Percentiles rank a stretch among this genome's conserved stretches.
These are phyloP conservation scores for Platypus cylindrus DNA, from an alignment of 2,888 invertebrate genomes.

Conservation along the genomic window DNA sequence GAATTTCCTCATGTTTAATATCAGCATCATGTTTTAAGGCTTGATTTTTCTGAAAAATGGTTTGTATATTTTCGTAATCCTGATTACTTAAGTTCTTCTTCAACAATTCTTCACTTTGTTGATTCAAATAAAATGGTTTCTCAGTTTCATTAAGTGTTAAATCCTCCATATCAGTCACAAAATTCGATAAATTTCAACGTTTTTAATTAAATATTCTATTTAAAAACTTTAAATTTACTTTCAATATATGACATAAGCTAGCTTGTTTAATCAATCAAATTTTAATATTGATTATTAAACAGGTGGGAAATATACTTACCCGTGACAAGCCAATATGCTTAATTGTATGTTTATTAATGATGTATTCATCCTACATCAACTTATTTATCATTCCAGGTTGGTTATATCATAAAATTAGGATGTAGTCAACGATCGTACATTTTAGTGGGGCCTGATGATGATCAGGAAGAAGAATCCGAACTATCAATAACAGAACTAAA, in stretches of 20 bases:
- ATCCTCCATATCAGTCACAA: too few relatives aligned
- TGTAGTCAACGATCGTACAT: constrained; percentile 74
- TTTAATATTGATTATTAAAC: too few relatives aligned
- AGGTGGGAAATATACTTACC: too few relatives aligned
- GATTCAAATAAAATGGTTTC: constrained; percentile 7
- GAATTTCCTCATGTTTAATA: constrained; percentile 23
- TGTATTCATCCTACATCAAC: not conserved
- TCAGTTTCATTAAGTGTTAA: too few relatives aligned
- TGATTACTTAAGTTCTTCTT: constrained; percentile 12
- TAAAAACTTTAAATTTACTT: too few relatives aligned
- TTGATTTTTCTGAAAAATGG: constrained; percentile 26
- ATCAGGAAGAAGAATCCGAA: constrained; percentile 76
- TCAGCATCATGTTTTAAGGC: constrained; percentile 25
- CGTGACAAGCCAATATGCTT: too few relatives aligned
- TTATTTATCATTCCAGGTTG: constrained; percentile 42
- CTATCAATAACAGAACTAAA: constrained; percentile 66
- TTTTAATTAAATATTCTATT: too few relatives aligned
- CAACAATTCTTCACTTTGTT: constrained; percentile 8
- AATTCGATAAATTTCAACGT: too few relatives aligned
- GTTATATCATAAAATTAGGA: constrained; percentile 87
- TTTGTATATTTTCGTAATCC: constrained; percentile 18
- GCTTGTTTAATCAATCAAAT: too few relatives aligned
- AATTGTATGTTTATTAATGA: too few relatives aligned
- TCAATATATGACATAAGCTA: too few relatives aligned
- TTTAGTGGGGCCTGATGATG: constrained; percentile 72